Conservation (phyloP, 2,113 vertebrate genomes). For the Benitochromis conjunctus region DNA sequence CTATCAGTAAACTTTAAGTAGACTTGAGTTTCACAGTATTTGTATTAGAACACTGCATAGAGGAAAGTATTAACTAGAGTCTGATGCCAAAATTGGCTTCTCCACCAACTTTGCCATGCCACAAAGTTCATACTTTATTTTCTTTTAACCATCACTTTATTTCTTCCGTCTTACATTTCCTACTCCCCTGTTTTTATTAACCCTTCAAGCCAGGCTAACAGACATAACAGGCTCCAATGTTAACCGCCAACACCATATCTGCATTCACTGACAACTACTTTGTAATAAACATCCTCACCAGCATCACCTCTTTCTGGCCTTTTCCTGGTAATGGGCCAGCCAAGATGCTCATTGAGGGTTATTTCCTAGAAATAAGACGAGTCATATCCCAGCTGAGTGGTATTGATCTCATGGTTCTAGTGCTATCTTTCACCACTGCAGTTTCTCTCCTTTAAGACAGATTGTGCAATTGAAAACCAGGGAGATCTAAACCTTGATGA, state of each 20-base stretch:
- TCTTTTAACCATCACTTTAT: slow-evolving; percentile 34
- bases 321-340: neutral
- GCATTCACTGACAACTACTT: slow-evolving; percentile 16
- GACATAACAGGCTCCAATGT: neutral
- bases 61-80: neutral
- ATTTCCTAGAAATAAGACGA: neutral
- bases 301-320: neutral
- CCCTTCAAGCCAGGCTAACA: slow-evolving; percentile 3
- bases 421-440: slow-evolving; percentile 42
- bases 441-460: slow-evolving; percentile 53
- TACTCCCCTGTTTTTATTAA: slow-evolving; percentile 31
- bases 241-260: slow-evolving; percentile 22
- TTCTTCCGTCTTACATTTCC: slow-evolving; percentile 35
- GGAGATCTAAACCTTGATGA: slow-evolving; percentile 37
- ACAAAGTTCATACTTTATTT: slow-evolving; percentile 41
- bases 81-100: neutral
- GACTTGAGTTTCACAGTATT: neutral
- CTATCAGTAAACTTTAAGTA: neutral
- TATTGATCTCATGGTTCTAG: slow-evolving; percentile 36
- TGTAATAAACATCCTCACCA: neutral
- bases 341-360: neutral
- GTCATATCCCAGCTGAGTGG: slow-evolving; percentile 6
- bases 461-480: slow-evolving; percentile 34
- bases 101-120: slow-evolving; percentile 7
- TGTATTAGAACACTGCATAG: neutral